These are phyloP conservation scores for Dynastes hyllus DNA, from an alignment of 2,888 invertebrate genomes.

Conservation along the genomic window DNA sequence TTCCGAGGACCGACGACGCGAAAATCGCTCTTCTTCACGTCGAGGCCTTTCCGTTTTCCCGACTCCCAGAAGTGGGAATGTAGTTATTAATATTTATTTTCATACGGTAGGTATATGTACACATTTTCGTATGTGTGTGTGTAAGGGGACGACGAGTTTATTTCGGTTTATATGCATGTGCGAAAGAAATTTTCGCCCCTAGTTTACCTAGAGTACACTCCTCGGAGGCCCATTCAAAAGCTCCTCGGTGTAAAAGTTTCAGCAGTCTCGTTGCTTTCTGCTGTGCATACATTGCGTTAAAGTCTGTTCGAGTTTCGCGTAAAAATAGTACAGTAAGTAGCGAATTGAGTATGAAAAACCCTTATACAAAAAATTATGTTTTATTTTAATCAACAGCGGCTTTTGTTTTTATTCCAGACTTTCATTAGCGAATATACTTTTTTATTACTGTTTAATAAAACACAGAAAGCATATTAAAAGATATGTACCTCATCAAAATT, in stretches of 20 bases:
- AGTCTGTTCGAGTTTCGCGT: background rate
- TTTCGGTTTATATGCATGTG: constrained; percentile 12
- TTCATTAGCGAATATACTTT: too few species aligned
- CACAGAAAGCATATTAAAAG: too few species aligned
- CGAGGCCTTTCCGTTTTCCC: constrained; percentile 42
- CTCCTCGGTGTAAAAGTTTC: constrained; percentile 39
- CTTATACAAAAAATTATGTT: background rate
- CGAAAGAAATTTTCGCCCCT: constrained; percentile 39
- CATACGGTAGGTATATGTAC: constrained; percentile 1
- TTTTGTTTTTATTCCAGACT: too few species aligned
- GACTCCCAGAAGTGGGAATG: constrained; percentile 39
- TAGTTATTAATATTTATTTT: constrained; percentile 48
- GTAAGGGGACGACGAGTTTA: constrained; percentile 6
- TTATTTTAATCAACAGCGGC: too few species aligned
- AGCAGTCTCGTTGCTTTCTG: constrained; percentile 4
- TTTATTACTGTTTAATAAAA: too few species aligned
- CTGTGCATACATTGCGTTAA: background rate
- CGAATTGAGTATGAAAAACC: constrained; percentile 1
- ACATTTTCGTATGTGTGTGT: constrained; percentile 26
- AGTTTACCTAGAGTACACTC: constrained; percentile 25
- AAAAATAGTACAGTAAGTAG: background rate
- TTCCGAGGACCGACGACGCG: background rate
- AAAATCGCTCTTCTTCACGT: constrained; percentile 1
- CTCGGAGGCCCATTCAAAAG: constrained; percentile 39
- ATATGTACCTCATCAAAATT: too few species aligned